Conservation (phyloP, 1,140 invertebrate genomes). For the Drosophila kurseongensis region DNA sequence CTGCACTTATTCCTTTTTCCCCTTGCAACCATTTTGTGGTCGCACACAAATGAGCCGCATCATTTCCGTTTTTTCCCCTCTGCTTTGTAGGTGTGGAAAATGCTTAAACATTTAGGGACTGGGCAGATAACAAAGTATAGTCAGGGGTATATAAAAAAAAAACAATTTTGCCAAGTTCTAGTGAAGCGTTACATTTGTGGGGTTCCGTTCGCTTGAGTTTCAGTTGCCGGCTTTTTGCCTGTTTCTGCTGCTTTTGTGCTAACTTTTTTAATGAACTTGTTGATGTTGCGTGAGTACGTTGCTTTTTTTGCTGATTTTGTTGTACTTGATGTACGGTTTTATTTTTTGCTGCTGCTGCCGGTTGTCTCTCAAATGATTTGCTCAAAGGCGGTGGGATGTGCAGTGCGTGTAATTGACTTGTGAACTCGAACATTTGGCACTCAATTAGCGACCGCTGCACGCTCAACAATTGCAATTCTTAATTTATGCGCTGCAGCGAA, state of each 20-base stretch:
- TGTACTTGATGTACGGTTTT: slow-evolving; percentile 24
- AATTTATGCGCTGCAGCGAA: slow-evolving; percentile 15
- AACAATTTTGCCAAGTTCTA: slow-evolving; percentile 63
- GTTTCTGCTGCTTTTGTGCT: slow-evolving; percentile 30
- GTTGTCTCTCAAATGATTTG: slow-evolving; percentile 65
- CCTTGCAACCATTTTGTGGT: slow-evolving; percentile 53
- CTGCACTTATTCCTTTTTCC: slow-evolving; percentile 16
- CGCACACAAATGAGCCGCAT: slow-evolving; percentile 77
- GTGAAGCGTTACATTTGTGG: slow-evolving; percentile 73
- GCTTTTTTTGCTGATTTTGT: slow-evolving; percentile 13
- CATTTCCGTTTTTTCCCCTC: slow-evolving; percentile 45
- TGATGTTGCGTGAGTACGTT: slow-evolving; percentile 57
- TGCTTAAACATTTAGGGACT: slow-evolving; percentile 38
- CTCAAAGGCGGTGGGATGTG: slow-evolving; percentile 43
- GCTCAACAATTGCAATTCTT: slow-evolving; percentile 33
- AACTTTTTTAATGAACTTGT: slow-evolving; percentile 77
- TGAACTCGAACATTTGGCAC: slow-evolving; percentile 56
- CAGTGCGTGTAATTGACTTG: slow-evolving; percentile 59
- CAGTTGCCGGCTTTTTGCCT: slow-evolving; percentile 48
- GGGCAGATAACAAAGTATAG: slow-evolving; percentile 48
- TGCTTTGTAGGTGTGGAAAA: slow-evolving; percentile 36
- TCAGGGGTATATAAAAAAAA: slow-evolving; percentile 17
- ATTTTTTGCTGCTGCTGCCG: slow-evolving; percentile 27
- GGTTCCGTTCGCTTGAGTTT: slow-evolving; percentile 68
- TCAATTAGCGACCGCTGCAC: slow-evolving; percentile 44